Conservation (phyloP, 23 tunicate species). For the Ciona savignyi region DNA sequence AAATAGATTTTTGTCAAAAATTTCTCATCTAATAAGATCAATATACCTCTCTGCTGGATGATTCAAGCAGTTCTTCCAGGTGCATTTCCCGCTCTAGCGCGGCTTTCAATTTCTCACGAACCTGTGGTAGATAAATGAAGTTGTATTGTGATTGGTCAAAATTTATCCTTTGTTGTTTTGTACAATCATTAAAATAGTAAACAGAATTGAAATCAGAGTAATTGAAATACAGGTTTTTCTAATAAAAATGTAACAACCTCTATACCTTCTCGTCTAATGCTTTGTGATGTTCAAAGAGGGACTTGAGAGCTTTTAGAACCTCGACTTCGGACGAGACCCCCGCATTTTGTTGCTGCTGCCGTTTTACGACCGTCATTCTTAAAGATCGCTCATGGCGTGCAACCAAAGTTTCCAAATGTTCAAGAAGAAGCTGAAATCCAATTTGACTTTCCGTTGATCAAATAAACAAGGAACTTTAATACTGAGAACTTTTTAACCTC, state of each 20-base stretch:
- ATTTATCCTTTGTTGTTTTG: too few relatives aligned
- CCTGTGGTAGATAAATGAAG: too few relatives aligned
- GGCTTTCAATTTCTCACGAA: constrained; percentile 70
- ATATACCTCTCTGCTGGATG: constrained; percentile 75
- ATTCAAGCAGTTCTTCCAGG: constrained; percentile 70
- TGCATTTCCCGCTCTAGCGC: constrained; percentile 82
- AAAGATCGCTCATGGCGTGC: constrained; percentile 89
- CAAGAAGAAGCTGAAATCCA: constrained; percentile 76
- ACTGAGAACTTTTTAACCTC: too few relatives aligned
- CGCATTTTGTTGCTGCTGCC: constrained; percentile 72
- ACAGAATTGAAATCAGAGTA: too few relatives aligned
- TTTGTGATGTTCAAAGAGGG: constrained; percentile 95
- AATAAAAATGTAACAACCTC: background rate
- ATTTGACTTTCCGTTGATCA: too few relatives aligned
- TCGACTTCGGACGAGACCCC: constrained; percentile 97
- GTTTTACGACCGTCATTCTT: constrained; percentile 77
- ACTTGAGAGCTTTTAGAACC: constrained; percentile 91
- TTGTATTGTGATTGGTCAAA: too few relatives aligned
- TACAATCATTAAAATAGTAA: too few relatives aligned
- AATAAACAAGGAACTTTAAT: too few relatives aligned
- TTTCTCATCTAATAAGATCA: too few relatives aligned
- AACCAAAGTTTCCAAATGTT: constrained; percentile 82
- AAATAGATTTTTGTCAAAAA: too few relatives aligned
- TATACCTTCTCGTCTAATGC: constrained; percentile 87
- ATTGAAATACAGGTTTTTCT: too few relatives aligned